Base-by-base conservation (phyloP, 2,797 vertebrate species). In the Gymnothorax javanicus region DNA sequence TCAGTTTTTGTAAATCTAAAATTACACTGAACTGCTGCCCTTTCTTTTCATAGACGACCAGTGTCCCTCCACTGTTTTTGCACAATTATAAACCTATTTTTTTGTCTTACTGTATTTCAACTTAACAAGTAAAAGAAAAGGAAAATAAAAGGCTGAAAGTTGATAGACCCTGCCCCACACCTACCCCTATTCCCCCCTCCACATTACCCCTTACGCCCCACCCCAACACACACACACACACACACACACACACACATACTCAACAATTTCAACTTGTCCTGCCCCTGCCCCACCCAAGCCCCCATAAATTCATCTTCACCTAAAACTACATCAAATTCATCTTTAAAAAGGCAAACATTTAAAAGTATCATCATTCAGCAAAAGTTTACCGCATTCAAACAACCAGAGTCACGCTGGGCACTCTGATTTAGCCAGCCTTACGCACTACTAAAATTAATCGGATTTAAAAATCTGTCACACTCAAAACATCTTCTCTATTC, bases 321-420 rank as follows among this genome's bases (percentile, higher is more conserved):
- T 96, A 97, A 95, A 96, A 95, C 95, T 96, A 97, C 94, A 96
- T 96, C 94, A 93, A 96, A 92, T 96, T 95, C 23, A 96, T 94
- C 91, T 84, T 89, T 93, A 93, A 94, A 88, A 93, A 95, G 93
- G 92, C 93, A 92, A 94, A 79, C 87, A 90, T 93, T 93, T 90
- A 96, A 43, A 97, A 97, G 96, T 95, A 94, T 95, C 95, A 97
- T 96, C 93, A 96, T 96, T 97, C 95, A 97, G 96, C 96, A 96
- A 94, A 96, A 94, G 95, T 95, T 96, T 96, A 97, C 95, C 95
- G 96, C 95, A 94, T 95, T 97, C 95, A 94, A 96, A 97, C 96
- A 97, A 97, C 94, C 95, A 95, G 95, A 97, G 94, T 95, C 94
- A 95, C 93, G 92, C 94, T 93, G 93, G 90, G 93, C 93, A 92